Conservation (phyloP, 2,888 invertebrate species). For the Pachliopta kotzebuea region DNA sequence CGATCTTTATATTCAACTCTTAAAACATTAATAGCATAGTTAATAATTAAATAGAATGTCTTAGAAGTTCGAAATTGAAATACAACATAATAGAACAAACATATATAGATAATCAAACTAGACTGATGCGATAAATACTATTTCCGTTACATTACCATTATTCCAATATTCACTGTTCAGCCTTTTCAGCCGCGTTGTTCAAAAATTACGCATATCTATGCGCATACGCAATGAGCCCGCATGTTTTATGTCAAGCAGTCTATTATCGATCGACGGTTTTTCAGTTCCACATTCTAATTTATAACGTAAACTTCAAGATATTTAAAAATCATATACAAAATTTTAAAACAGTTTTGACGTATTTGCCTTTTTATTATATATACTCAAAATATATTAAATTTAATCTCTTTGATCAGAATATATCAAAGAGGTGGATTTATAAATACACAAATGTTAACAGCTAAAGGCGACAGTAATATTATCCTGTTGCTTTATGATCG, state of each 20-base stretch:
- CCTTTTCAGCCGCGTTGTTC: conserved; percentile 66
- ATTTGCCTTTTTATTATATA: too few relatives aligned
- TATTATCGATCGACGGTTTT: conserved; percentile 35
- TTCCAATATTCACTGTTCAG: conserved; percentile 59
- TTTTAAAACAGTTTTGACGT: not conserved
- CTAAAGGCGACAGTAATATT: not conserved
- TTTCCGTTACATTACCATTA: conserved; percentile 60
- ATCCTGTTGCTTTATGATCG: too few relatives aligned
- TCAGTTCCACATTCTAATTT: conserved; percentile 12
- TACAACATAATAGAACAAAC: not conserved
- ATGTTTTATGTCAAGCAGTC: conserved; percentile 40
- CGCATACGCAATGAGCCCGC: conserved; percentile 74
- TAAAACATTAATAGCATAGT: too few relatives aligned
- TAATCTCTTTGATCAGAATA: not conserved
- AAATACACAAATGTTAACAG: not conserved
- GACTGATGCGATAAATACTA: conserved; percentile 54
- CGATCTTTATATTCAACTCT: too few relatives aligned
- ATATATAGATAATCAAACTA: conserved; percentile 17
- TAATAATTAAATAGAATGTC: not conserved
- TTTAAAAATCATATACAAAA: not conserved
- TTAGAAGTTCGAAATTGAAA: too few relatives aligned
- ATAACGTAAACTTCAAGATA: conserved; percentile 5
- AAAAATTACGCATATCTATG: conserved; percentile 69
- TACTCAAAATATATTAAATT: too few relatives aligned
- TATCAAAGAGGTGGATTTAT: not conserved